These are phyloP conservation scores for Galeopsomyia nigrocyanea DNA, from an alignment of 2,888 invertebrate species.

Conservation along the genomic window DNA sequence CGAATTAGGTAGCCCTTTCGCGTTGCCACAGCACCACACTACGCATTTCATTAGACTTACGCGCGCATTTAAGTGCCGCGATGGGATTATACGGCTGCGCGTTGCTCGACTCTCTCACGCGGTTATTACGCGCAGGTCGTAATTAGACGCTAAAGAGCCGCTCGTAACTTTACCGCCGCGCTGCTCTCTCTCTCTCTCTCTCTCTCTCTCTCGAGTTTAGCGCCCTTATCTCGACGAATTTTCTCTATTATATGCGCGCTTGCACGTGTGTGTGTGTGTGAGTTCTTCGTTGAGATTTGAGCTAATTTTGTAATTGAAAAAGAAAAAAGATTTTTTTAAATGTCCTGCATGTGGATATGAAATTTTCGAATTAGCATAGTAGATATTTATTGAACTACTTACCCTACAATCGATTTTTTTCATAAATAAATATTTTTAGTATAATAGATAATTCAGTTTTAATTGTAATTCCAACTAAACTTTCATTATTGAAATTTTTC, in stretches of 20 bases:
- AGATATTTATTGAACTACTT: too few relatives aligned
- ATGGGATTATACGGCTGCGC: conserved; percentile 42
- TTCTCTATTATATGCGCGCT: conserved; percentile 4
- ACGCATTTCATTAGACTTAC: conserved; percentile 63
- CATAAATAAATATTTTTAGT: too few relatives aligned
- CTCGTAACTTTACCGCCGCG: conserved; percentile 45
- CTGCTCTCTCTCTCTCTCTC: too few relatives aligned
- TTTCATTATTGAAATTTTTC: too few relatives aligned
- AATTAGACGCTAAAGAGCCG: conserved; percentile 49
- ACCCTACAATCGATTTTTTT: too few relatives aligned
- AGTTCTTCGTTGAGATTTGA: neutral
- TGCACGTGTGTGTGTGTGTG: conserved; percentile 1
- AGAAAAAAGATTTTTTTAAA: too few relatives aligned
- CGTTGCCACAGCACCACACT: conserved; percentile 48
- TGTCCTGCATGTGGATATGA: too few relatives aligned
- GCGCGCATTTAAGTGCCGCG: conserved; percentile 48
- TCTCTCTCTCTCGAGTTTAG: conserved; percentile 9
- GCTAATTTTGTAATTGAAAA: conserved; percentile 21
- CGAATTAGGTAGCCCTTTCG: conserved; percentile 36
- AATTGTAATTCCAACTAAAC: too few relatives aligned
- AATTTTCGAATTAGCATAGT: too few relatives aligned
- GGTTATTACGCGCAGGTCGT: conserved; percentile 46
- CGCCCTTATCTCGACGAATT: conserved; percentile 39
- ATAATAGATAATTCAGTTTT: too few relatives aligned
- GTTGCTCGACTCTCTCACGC: neutral